Percentiles rank a stretch among this genome's conserved stretches.
phyloP scores from a whole-genome alignment of 2,113 vertebrate genomes.

The Catharus bicknelli region DNA sequence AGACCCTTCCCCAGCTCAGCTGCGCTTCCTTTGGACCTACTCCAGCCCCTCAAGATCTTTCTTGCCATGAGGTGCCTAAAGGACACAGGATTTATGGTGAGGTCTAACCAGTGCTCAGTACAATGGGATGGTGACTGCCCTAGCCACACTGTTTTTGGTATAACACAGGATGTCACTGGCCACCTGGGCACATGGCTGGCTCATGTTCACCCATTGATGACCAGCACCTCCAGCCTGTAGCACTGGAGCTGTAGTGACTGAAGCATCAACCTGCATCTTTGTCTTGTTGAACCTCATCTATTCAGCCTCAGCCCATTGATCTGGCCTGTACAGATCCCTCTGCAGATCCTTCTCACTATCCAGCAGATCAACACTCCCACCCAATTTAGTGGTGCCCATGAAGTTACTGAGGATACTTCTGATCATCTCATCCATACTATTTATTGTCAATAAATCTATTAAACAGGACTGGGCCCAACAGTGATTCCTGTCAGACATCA shows the following conservation, averaged over 20 bases:
- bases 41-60: background rate
- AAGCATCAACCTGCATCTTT: background rate
- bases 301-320: accelerated
- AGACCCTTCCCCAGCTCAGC: accelerated
- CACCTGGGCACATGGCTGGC: background rate
- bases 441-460: background rate
- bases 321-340: background rate
- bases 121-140: too few relatives aligned
- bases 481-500: background rate
- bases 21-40: background rate
- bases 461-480: background rate
- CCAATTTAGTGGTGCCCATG: background rate
- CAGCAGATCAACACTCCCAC: background rate
- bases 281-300: background rate
- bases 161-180: background rate
- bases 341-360: background rate
- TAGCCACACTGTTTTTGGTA: background rate
- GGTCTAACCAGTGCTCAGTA: background rate
- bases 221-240: background rate
- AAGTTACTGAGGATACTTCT: background rate
- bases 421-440: background rate
- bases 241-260: background rate
- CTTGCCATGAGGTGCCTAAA: background rate
- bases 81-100: background rate
- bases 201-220: background rate